phyloP scores from a whole-genome alignment of 2,888 invertebrate species.

The Eupithecia tripunctaria region DNA sequence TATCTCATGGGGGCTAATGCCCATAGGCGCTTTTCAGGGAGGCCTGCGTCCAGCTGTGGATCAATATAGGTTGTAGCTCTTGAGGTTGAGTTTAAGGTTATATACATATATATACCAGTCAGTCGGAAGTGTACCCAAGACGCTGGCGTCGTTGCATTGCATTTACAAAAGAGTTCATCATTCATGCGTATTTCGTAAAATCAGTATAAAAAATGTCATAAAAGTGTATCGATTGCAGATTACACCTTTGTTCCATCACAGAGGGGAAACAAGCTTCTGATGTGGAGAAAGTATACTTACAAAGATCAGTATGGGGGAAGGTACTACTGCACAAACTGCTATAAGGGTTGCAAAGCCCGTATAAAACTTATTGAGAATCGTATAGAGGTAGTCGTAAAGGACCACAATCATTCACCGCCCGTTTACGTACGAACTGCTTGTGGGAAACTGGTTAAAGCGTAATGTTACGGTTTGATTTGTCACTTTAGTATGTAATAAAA shows the following conservation, averaged over 20 bases:
- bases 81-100: too few species aligned
- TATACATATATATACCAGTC: too few species aligned
- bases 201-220: too few species aligned
- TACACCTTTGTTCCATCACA: slow-evolving; percentile 17
- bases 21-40: too few species aligned
- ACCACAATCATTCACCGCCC: not conserved
- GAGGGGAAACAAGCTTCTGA: slow-evolving; percentile 19
- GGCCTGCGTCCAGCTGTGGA: too few species aligned
- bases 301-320: not conserved
- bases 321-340: not conserved
- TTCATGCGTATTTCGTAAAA: too few species aligned
- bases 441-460: not conserved
- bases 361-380: not conserved
- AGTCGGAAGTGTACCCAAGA: too few species aligned
- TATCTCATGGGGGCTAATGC: too few species aligned
- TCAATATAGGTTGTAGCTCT: too few species aligned
- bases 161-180: too few species aligned
- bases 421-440: not conserved
- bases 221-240: not conserved
- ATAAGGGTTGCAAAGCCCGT: not conserved
- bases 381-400: not conserved
- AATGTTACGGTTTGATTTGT: not conserved
- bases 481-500: too few species aligned
- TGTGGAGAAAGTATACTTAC: slow-evolving; percentile 24
- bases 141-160: too few species aligned